A percentile compares a stretch with the other conserved stretches of the same genome.
phyloP scores from a whole-genome alignment of 2,797 vertebrate species.

The Monodelphis domestica region DNA sequence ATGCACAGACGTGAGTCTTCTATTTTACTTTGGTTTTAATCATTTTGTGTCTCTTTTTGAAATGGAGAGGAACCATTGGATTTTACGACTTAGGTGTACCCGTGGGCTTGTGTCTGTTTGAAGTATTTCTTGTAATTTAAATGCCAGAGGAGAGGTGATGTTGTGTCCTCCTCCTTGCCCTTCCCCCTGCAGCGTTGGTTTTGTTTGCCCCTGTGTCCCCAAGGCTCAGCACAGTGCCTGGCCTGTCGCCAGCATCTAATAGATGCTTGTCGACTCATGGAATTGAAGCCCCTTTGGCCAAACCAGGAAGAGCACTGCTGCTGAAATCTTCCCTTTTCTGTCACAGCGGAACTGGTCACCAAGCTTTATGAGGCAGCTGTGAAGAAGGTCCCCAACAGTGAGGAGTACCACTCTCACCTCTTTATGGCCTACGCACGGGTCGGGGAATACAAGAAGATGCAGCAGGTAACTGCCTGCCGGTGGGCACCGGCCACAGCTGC shows the following conservation, averaged over 20 bases:
- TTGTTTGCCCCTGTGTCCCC: not conserved
- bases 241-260: not conserved
- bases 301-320: not conserved
- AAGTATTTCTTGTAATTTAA: not conserved
- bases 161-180: not conserved
- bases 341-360: constrained; percentile 96
- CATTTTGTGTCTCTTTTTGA: constrained; percentile 20
- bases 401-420: constrained; percentile 99
- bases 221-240: not conserved
- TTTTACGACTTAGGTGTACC: not conserved
- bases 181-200: too few relatives aligned
- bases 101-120: constrained; percentile 8
- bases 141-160: not conserved
- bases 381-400: constrained; percentile 96
- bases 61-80: constrained; percentile 7
- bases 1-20: constrained; percentile 94
- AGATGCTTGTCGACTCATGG: not conserved
- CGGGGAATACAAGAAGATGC: constrained; percentile 99
- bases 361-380: constrained; percentile 98
- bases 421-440: constrained; percentile 99
- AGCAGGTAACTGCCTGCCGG: constrained; percentile 90
- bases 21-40: not conserved
- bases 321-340: constrained; percentile 58
- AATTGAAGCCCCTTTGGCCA: not conserved
- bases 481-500: too few relatives aligned